Percentiles rank a stretch among this genome's conserved stretches.
Conservation (phyloP, 2,113 vertebrate genomes). For the Macrotus californicus region DNA sequence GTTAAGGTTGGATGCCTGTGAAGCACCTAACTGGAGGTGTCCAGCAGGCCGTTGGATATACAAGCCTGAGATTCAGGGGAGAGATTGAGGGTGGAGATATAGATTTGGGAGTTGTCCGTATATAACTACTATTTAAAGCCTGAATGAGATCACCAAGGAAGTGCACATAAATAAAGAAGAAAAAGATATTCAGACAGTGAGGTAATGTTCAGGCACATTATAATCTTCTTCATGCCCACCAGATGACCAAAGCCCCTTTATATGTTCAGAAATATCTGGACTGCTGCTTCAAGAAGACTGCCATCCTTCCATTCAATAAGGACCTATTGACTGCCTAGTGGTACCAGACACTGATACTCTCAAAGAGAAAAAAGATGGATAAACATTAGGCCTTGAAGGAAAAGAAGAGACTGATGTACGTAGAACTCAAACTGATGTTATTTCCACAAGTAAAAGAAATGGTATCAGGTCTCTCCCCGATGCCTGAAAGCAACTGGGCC, state of each 20-base stretch:
- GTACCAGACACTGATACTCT: neutral
- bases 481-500: neutral
- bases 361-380: neutral
- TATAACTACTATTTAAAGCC: conserved; percentile 44
- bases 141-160: conserved; percentile 64
- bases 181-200: conserved; percentile 70
- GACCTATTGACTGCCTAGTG: neutral
- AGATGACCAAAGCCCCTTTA: conserved; percentile 52
- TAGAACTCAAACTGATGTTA: neutral
- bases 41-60: neutral
- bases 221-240: conserved; percentile 45
- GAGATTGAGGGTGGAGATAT: neutral
- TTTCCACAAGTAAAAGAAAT: neutral
- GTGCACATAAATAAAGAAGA: conserved; percentile 64
- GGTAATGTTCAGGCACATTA: conserved; percentile 59
- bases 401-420: neutral
- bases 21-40: neutral
- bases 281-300: neutral
- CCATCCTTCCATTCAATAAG: neutral
- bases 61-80: neutral
- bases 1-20: neutral
- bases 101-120: neutral
- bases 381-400: neutral
- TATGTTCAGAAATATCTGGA: conserved; percentile 22
- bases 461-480: neutral